Conservation (phyloP, 2,797 vertebrate genomes). For the Sternarchorhynchus goeldii region DNA sequence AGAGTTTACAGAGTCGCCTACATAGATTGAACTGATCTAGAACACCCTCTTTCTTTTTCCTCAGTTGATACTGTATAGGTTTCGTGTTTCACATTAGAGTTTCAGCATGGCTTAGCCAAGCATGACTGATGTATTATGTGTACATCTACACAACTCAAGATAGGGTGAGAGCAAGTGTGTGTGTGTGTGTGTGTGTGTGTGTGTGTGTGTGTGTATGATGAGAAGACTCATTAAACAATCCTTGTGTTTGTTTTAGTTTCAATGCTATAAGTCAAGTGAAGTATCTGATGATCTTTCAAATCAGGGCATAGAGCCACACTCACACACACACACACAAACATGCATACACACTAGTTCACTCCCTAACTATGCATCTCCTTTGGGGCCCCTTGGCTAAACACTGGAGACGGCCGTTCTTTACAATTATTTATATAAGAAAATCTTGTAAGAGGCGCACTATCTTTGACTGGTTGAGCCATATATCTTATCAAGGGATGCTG, state of each 20-base stretch:
- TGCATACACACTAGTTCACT: constrained; percentile 17
- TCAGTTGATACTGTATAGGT: constrained; percentile 15
- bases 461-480: constrained; percentile 24
- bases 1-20: background rate
- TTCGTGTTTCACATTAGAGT: constrained; percentile 21
- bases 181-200: constrained; percentile 12
- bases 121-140: constrained; percentile 14
- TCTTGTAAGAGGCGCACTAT: background rate
- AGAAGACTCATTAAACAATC: constrained; percentile 40
- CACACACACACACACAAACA: constrained; percentile 29
- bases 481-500: background rate
- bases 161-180: background rate
- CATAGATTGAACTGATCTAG: background rate
- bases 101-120: constrained; percentile 18
- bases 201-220: constrained; percentile 13
- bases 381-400: constrained; percentile 35
- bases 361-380: constrained; percentile 5
- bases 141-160: background rate
- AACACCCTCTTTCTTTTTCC: constrained; percentile 17
- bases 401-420: constrained; percentile 21
- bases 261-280: constrained; percentile 48
- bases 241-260: constrained; percentile 54
- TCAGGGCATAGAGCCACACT: constrained; percentile 15
- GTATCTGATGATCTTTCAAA: constrained; percentile 39
- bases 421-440: constrained; percentile 33